phyloP scores from a whole-genome alignment of 2,113 vertebrate species.

The Menidia beryllina region DNA sequence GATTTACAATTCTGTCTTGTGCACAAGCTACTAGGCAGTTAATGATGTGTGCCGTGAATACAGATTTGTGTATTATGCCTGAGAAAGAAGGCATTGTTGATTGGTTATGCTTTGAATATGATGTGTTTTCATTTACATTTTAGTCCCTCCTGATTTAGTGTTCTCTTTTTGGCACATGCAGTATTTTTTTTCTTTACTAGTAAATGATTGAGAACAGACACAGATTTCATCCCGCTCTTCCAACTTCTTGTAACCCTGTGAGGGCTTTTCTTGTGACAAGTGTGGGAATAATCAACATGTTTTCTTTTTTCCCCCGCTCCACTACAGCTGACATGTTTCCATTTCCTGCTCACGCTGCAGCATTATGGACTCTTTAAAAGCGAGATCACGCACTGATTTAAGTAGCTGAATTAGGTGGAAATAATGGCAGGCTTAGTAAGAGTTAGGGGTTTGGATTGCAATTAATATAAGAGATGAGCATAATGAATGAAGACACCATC shows the following conservation, averaged over 20 bases:
- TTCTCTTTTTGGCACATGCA: slow-evolving; percentile 14
- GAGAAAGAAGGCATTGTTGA: slow-evolving; percentile 39
- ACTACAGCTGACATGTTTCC: slow-evolving; percentile 60
- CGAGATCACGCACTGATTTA: slow-evolving; percentile 53
- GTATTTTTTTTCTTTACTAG: slow-evolving; percentile 3
- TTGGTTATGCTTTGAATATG: slow-evolving; percentile 31
- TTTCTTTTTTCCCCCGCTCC: slow-evolving; percentile 68
- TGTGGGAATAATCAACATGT: slow-evolving; percentile 73
- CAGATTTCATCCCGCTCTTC: slow-evolving; percentile 22
- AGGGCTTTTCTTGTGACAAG: slow-evolving; percentile 64
- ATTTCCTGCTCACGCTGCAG: slow-evolving; percentile 57
- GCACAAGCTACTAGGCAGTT: slow-evolving; percentile 57
- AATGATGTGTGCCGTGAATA: slow-evolving; percentile 69
- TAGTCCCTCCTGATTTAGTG: slow-evolving; percentile 40
- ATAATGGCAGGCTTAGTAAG: slow-evolving; percentile 55
- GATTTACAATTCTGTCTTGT: slow-evolving; percentile 62
- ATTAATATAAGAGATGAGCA: slow-evolving; percentile 65
- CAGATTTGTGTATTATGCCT: slow-evolving; percentile 55
- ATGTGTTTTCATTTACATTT: slow-evolving; percentile 55
- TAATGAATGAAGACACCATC: slow-evolving; percentile 66
- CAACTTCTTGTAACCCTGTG: slow-evolving; percentile 7
- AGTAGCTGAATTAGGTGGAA: slow-evolving; percentile 56
- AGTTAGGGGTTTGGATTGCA: slow-evolving; percentile 63
- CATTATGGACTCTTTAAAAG: slow-evolving; percentile 45
- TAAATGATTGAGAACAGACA: slow-evolving; percentile 11